Percentiles rank a stretch among this genome's conserved stretches.
phyloP scores from a whole-genome alignment of 2,113 vertebrate genomes.

The Heptranchias perlo region DNA sequence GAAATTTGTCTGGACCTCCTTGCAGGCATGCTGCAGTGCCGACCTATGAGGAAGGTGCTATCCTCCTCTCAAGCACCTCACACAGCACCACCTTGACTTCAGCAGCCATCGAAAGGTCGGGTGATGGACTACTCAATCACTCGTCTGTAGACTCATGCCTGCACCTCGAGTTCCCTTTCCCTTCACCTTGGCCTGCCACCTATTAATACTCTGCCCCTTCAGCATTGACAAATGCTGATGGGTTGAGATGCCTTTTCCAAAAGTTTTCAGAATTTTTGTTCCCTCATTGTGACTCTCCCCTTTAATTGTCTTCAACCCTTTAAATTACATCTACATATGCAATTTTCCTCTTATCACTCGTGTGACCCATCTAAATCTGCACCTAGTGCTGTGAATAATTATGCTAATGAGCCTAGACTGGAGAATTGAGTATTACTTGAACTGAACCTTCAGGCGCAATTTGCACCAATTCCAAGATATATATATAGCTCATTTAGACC shows the following conservation, averaged over 20 bases:
- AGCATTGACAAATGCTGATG: too few species aligned
- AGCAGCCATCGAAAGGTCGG: not conserved
- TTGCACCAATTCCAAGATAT: not conserved
- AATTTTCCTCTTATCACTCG: not conserved
- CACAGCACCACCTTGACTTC: not conserved
- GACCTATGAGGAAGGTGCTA: too few species aligned
- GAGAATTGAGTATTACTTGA: not conserved
- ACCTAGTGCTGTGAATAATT: not conserved
- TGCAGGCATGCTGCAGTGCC: not conserved
- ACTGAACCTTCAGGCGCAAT: not conserved
- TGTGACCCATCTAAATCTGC: not conserved
- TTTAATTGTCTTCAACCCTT: not conserved
- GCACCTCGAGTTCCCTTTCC: not conserved
- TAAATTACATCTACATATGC: not conserved
- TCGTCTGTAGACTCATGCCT: too few species aligned
- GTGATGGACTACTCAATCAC: not conserved
- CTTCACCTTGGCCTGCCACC: not conserved
- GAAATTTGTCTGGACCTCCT: not conserved
- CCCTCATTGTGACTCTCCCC: not conserved
- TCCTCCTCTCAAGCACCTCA: not conserved
- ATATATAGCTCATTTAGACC: not conserved
- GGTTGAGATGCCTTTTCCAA: too few species aligned
- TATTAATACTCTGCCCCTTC: not conserved
- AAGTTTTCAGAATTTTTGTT: too few species aligned
- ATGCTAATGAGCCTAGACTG: not conserved